phyloP scores from a whole-genome alignment of 2,797 vertebrate genomes.

The Hemibagrus guttatus region DNA sequence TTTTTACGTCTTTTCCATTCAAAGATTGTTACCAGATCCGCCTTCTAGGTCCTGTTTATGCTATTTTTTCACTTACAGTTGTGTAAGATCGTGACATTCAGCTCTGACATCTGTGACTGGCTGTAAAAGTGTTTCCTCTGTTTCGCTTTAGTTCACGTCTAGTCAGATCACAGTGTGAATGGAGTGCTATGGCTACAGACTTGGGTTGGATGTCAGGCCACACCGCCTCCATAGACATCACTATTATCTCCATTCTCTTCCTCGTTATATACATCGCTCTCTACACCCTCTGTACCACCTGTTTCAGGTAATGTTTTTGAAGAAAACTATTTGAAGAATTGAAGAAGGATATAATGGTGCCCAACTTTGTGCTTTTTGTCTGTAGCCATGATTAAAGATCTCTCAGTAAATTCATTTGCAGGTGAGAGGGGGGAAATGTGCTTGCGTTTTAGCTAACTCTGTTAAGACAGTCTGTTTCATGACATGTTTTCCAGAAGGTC shows the following conservation, averaged over 20 bases:
- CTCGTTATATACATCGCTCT: conserved; percentile 63
- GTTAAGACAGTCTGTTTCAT: too few relatives aligned
- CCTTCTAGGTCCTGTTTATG: neutral
- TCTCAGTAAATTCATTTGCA: too few relatives aligned
- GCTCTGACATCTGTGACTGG: neutral
- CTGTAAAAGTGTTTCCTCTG: neutral
- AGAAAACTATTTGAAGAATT: too few relatives aligned
- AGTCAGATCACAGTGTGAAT: conserved; percentile 32
- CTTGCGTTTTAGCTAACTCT: too few relatives aligned
- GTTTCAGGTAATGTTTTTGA: conserved; percentile 66
- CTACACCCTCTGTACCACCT: conserved; percentile 65
- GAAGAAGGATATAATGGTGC: too few relatives aligned
- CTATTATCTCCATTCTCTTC: conserved; percentile 66
- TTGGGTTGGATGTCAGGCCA: conserved; percentile 43
- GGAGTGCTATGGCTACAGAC: conserved; percentile 66
- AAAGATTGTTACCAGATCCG: neutral
- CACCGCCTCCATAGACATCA: conserved; percentile 63
- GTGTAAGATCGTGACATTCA: neutral
- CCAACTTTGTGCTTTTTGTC: too few relatives aligned
- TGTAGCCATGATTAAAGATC: too few relatives aligned
- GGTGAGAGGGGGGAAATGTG: too few relatives aligned
- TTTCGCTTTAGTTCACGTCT: conserved; percentile 3
- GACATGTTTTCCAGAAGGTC: too few relatives aligned
- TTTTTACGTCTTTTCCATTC: too few relatives aligned
- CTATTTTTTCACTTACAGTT: neutral